Evolutionary conservation across 2,797 vertebrate genomes (phyloP).

Genomic region (Clarias laeviceps): DNA sequence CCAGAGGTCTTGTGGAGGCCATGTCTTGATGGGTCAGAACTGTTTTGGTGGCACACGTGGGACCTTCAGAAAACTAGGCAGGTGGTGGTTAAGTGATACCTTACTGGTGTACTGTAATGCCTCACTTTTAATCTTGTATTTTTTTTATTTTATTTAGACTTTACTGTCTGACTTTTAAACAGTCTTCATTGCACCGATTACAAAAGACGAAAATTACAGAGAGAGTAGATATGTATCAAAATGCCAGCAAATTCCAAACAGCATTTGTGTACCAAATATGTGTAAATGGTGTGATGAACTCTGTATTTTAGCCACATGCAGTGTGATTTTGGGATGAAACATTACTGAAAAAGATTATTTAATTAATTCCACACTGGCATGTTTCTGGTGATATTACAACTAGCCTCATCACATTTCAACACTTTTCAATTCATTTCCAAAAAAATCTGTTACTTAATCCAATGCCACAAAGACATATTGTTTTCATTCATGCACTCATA

Average conservation of each 20-base stretch:
- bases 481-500: neutral
- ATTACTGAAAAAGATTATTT: neutral
- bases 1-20: too few relatives aligned
- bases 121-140: neutral
- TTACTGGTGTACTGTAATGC: too few relatives aligned
- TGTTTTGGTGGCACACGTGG: too few relatives aligned
- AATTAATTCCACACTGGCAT: slow-evolving; percentile 2
- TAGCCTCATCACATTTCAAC: neutral
- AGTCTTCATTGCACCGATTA: neutral
- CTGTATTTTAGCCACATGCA: neutral
- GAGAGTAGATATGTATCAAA: slow-evolving; percentile 18
- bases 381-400: neutral
- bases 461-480: neutral
- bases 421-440: neutral
- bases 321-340: neutral
- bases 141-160: neutral
- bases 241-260: slow-evolving; percentile 13
- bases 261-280: neutral
- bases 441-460: neutral
- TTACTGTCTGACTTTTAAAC: slow-evolving; percentile 7
- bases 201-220: slow-evolving; percentile 14
- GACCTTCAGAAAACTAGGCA: too few relatives aligned
- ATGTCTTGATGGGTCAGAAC: too few relatives aligned
- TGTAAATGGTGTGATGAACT: neutral
- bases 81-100: too few relatives aligned